Evolutionary conservation across 37 sponge, comb jelly and placozoan genomes (phyloP).

Genomic region (Theonella swinhoei): DNA sequence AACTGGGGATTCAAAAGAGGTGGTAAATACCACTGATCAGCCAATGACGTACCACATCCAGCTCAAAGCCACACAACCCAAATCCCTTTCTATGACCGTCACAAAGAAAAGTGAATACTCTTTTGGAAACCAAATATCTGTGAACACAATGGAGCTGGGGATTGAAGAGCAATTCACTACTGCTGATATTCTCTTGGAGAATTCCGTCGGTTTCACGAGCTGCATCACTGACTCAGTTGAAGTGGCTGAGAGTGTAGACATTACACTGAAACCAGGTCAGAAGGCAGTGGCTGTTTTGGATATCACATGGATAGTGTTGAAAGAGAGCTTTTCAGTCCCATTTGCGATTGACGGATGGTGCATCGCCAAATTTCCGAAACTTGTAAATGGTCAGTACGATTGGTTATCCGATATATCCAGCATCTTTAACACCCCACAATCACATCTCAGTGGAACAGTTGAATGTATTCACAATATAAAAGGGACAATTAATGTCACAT

Average conservation of each 20-base stretch:
- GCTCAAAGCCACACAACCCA: background rate
- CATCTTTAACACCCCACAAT: background rate
- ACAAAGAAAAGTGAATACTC: background rate
- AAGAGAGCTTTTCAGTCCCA: background rate
- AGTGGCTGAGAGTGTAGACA: background rate
- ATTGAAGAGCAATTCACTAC: background rate
- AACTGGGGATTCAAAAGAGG: background rate
- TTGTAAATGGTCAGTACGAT: background rate
- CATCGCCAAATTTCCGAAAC: background rate
- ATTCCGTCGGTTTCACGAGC: background rate
- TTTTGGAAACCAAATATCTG: background rate
- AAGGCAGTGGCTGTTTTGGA: background rate
- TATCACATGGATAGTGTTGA: background rate
- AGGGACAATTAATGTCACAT: background rate
- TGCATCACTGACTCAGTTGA: background rate
- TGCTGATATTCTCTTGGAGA: background rate
- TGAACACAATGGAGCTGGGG: background rate
- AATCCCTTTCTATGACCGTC: background rate
- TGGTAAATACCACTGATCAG: background rate
- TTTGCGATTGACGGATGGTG: background rate
- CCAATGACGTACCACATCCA: background rate
- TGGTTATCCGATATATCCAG: background rate
- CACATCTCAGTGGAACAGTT: background rate
- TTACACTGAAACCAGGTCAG: background rate
- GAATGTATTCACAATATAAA: background rate